Conservation (phyloP, 2,888 invertebrate species). For the Ariolimax columbianus region DNA sequence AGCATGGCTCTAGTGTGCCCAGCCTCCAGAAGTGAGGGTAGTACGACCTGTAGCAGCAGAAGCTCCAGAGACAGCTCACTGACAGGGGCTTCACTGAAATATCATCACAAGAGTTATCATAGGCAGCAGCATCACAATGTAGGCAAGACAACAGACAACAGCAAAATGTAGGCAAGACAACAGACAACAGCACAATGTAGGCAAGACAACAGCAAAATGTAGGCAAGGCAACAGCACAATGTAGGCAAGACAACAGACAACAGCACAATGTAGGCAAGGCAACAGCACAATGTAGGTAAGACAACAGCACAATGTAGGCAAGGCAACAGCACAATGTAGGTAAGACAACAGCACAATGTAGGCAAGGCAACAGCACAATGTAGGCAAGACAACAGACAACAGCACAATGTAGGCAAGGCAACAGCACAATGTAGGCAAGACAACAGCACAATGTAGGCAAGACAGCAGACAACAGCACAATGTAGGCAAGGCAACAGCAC, state of each 20-base stretch:
- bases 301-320: too few species aligned
- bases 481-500: too few species aligned
- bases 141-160: background rate
- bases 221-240: too few species aligned
- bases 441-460: too few species aligned
- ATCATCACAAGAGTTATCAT: background rate
- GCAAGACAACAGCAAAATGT: background rate
- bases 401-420: too few species aligned
- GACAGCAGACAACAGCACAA: too few species aligned
- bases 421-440: too few species aligned
- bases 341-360: background rate
- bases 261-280: too few species aligned
- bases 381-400: background rate
- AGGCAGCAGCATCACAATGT: background rate
- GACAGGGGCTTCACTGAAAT: constrained; percentile 84
- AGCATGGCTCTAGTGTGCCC: constrained; percentile 96
- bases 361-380: background rate
- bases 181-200: background rate
- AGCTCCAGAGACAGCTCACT: constrained; percentile 96
- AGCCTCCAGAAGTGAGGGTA: constrained; percentile 97
- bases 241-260: too few species aligned
- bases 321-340: background rate
- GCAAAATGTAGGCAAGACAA: background rate
- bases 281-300: too few species aligned
- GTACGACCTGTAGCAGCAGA: constrained; percentile 89